Evolutionary conservation across 2,797 vertebrate genomes (phyloP).

Genomic region (Macropus fuliginosus): DNA sequence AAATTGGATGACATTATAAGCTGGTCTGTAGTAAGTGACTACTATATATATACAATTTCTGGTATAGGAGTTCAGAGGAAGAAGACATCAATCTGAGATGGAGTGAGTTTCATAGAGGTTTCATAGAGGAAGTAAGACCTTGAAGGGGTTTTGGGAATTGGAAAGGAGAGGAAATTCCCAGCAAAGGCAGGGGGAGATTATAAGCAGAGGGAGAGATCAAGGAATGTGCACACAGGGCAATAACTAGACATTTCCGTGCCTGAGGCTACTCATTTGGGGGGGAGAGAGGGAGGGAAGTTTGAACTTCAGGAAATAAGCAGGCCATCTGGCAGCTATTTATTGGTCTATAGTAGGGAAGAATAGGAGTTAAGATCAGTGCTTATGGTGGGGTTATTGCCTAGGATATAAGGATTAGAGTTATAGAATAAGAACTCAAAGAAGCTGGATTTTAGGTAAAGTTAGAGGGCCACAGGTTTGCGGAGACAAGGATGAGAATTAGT

Average conservation of each 20-base stretch:
- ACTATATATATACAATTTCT: neutral
- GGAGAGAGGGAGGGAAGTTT: neutral
- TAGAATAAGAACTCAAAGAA: neutral
- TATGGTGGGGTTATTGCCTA: neutral
- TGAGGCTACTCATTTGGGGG: neutral
- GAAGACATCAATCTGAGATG: neutral
- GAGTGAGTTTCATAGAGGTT: neutral
- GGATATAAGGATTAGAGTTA: neutral
- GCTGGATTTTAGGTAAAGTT: accelerated
- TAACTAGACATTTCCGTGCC: neutral
- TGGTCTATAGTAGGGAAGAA: neutral
- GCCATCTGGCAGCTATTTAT: neutral
- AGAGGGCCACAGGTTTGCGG: neutral
- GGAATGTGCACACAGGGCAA: neutral
- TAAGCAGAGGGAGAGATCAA: neutral
- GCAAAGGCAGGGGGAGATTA: neutral
- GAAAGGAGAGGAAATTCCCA: neutral
- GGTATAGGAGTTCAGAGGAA: neutral
- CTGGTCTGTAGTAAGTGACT: neutral
- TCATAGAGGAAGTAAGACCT: neutral
- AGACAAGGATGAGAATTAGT: accelerated
- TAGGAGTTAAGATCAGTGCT: neutral
- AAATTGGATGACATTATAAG: neutral
- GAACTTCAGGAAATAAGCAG: neutral
- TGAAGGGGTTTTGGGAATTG: neutral